Evolutionary conservation across 2,113 vertebrate species (phyloP), one percentile per base, ranked within the genome.

Genomic region (Nipponia nippon): DNA sequence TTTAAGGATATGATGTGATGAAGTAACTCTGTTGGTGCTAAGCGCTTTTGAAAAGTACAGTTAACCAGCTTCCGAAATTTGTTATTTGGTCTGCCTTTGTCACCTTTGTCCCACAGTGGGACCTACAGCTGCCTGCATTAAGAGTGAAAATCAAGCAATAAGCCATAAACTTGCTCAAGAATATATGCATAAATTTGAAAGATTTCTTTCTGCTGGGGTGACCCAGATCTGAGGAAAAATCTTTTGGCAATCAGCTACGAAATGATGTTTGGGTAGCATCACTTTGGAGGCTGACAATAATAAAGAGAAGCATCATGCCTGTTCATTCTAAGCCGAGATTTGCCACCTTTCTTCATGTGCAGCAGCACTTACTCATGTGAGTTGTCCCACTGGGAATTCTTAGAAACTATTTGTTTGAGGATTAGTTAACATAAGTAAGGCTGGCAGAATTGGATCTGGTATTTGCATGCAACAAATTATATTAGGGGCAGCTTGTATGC

Each of bases 51-150:
- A 92, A 71, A 98, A 95, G 87, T 91, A 10, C 90, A 93, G 20
- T 96, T 95, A 96, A 91, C 72, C 70, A 85, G 9, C 89, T 96
- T 90, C 73, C 94, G 91, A 94, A 96, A 90, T 87, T 25, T 93
- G 83, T 53, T 93, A 59, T 90, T 97, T 83, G 72, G 34, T 81
- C 80, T 95, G 90, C 71, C 76, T 97, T 97, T 96, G 89, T 93
- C 87, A 70, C 87, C 91, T 95, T 89, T 96, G 77, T 89, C 75
- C 59, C 67, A 93, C 52, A 67, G 72, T 1, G 29, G 62, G 92
- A 94, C 75, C 65, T 96, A 53, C 59, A 83, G 65, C 71, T 79
- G 70, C 85, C 66, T 3, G 4, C 71, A 83, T 77, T 93, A 84
- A 44, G 18, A 40, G 23, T 52, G 34, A 75, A 79, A 90, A 82